These are phyloP conservation scores for Ctenicera cuprea DNA, from an alignment of 2,888 invertebrate genomes.

Conservation along the genomic window DNA sequence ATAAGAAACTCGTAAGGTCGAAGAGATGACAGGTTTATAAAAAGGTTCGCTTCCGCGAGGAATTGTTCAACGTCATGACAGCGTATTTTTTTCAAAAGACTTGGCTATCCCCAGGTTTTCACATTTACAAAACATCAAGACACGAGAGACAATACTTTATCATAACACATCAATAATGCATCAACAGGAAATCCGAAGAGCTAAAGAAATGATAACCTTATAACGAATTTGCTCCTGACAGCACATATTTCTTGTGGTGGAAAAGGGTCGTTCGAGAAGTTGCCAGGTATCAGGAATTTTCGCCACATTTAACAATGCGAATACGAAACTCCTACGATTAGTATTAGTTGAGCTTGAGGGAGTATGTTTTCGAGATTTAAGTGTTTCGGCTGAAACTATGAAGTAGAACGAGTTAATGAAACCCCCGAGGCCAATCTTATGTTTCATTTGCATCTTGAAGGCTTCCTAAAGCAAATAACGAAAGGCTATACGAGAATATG, in stretches of 20 bases:
- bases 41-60: not conserved
- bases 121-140: constrained; percentile 15
- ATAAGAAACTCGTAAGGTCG: not conserved
- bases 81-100: constrained; percentile 4
- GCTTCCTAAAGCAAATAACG: not conserved
- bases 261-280: constrained; percentile 10
- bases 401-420: constrained; percentile 10
- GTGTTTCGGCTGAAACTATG: constrained; percentile 13
- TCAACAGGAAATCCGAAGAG: constrained; percentile 25
- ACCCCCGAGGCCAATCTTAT: constrained; percentile 5
- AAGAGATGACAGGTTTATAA: constrained; percentile 4
- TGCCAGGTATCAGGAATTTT: constrained; percentile 23
- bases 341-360: constrained; percentile 3
- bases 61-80: constrained; percentile 7
- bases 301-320: constrained; percentile 28
- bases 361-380: constrained; percentile 12
- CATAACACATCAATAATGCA: constrained; percentile 28
- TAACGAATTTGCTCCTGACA: constrained; percentile 24
- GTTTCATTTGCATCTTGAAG: constrained; percentile 5
- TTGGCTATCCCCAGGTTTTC: constrained; percentile 1
- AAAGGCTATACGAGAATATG: not conserved
- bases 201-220: constrained; percentile 26
- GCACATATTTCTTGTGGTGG: constrained; percentile 7
- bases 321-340: not conserved
- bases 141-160: constrained; percentile 23